Percentiles rank a stretch among this genome's conserved stretches.
phyloP scores from a whole-genome alignment of 2,888 invertebrate genomes.

The Rhopalosiphum nymphaeae region DNA sequence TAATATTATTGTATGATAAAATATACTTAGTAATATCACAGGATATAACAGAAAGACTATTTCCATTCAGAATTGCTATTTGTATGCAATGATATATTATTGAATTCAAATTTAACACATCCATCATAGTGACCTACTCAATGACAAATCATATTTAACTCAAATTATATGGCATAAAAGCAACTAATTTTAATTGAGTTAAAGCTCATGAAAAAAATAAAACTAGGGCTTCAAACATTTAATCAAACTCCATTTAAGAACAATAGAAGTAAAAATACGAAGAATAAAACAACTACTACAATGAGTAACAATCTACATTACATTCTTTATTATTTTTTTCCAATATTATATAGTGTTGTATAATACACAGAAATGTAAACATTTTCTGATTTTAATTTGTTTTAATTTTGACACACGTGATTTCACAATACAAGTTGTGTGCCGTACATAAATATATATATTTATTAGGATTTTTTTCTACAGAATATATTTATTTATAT shows the following conservation, averaged over 20 bases:
- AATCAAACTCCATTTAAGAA: not conserved
- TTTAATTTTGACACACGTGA: not conserved
- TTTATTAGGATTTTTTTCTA: conserved; percentile 23
- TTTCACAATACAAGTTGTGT: conserved; percentile 24
- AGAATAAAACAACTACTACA: not conserved
- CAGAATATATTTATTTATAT: not conserved
- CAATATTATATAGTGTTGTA: conserved; percentile 12
- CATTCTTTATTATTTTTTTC: conserved; percentile 29
- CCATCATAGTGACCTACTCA: no score
- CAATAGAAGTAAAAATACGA: not conserved
- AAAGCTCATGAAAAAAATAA: not conserved
- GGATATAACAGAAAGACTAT: no score
- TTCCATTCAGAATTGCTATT: no score
- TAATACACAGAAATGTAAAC: conserved; percentile 9
- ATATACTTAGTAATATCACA: no score
- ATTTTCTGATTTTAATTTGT: conserved; percentile 13
- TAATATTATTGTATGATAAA: no score
- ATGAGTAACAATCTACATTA: conserved; percentile 33
- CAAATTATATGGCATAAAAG: not conserved
- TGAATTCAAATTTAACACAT: no score
- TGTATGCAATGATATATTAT: no score
- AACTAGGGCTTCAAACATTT: not conserved
- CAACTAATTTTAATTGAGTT: not conserved
- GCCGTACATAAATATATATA: conserved; percentile 24
- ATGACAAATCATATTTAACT: no score